These are phyloP conservation scores for Chrysochloris asiatica DNA, from an alignment of 2,113 vertebrate species.

Conservation along the genomic window DNA sequence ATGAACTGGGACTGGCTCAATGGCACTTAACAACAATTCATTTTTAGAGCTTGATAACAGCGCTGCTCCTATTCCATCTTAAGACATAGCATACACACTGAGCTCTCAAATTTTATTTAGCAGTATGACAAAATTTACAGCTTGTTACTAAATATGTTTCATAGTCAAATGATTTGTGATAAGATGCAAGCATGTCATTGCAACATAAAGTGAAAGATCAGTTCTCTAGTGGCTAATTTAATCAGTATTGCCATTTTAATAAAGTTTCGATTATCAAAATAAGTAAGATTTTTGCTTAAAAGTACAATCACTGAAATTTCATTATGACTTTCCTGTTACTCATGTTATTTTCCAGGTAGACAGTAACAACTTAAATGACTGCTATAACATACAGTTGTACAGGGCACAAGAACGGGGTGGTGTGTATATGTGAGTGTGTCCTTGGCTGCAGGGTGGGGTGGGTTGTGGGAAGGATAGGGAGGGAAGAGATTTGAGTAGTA, in stretches of 20 bases:
- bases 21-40: too few relatives aligned
- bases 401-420: not conserved
- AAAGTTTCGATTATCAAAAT: not conserved
- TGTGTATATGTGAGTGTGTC: too few relatives aligned
- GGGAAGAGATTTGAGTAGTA: not conserved
- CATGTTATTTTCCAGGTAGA: slow-evolving; percentile 13
- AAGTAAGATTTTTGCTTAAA: not conserved
- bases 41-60: not conserved
- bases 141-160: not conserved
- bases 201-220: not conserved
- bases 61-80: not conserved
- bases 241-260: not conserved
- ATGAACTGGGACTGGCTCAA: too few relatives aligned
- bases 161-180: slow-evolving; percentile 19
- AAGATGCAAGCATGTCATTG: not conserved
- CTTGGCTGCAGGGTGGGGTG: not conserved
- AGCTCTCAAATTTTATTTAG: slow-evolving; percentile 1
- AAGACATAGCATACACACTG: not conserved
- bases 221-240: not conserved
- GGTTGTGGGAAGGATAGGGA: not conserved
- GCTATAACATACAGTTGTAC: slow-evolving; percentile 33
- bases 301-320: not conserved
- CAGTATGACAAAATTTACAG: slow-evolving; percentile 1
- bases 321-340: not conserved
- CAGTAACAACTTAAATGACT: slow-evolving; percentile 31